Base-by-base conservation (phyloP, 2,113 vertebrate genomes). In the Apteryx mantelli region DNA sequence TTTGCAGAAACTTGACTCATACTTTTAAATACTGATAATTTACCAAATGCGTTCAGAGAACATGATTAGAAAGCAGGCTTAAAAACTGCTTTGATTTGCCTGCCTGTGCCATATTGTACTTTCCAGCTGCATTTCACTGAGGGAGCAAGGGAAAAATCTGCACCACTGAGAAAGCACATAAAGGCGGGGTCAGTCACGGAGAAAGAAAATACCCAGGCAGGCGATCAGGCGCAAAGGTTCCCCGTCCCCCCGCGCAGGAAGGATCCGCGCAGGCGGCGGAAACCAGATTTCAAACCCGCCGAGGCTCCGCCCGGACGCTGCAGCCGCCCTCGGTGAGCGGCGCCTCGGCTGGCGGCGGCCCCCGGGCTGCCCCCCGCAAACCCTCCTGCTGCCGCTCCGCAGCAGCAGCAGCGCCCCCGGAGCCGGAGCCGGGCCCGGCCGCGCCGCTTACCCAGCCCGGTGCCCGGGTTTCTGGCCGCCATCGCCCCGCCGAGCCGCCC, bases 391-490 rank as follows among this genome's bases (percentile, higher is more conserved):
- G 44, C 44, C 44, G 44, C 44, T 15, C 44, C 44, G 44, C 44
- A 16, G 15, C 44, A 16, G 44, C 44, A 21, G 77, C 5, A 6
- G 18, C 36, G 7, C 32, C n/a, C 32, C 48, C 32, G 20, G 11
- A 4, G 28, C 36, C 66, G 21, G 30, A 24, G 36, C 4, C 30
- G 18, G 18, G 11, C 22, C 13, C 76, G 26, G 77, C 5, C 11
- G 18, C 36, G 8, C 32, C n/a, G 68, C 98, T 98, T 98, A 98
- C 98, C 98, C 32, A 98, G 78, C 69, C 93, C 81, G 0, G 89
- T 92, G 56, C 97, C 98, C 64, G 11, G 65, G 79, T 92, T 96
- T 7, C 38, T 77, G 8, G 94, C 89, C 16, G 95, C 75, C 98
- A 98, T 98, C 42, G 44, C 65, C 58, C 48, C 42, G 4, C 52